These are phyloP conservation scores for Flexamia atlantica DNA, from an alignment of 2,888 invertebrate genomes.

Conservation along the genomic window DNA sequence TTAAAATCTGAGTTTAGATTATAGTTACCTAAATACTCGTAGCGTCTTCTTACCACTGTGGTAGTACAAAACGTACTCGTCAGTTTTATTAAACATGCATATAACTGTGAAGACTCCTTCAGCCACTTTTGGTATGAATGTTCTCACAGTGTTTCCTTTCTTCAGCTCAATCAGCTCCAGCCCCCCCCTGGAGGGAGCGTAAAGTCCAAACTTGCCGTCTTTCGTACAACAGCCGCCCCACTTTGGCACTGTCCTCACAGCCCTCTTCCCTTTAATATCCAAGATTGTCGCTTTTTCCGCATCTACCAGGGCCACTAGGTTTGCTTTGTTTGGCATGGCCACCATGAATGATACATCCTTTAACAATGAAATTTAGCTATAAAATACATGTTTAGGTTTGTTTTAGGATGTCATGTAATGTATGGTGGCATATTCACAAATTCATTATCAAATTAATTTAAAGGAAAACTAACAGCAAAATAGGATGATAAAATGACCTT, in stretches of 20 bases:
- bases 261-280: conserved; percentile 92
- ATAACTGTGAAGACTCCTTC: conserved; percentile 98
- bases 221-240: conserved; percentile 95
- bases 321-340: conserved; percentile 90
- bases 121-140: conserved; percentile 95
- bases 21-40: conserved; percentile 88
- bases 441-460: no score
- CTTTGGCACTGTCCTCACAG: conserved; percentile 91
- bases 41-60: conserved; percentile 97
- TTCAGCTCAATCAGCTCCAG: conserved; percentile 95
- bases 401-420: no score
- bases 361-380: conserved; percentile 51
- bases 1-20: no score
- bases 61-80: conserved; percentile 97
- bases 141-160: conserved; percentile 91
- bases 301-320: conserved; percentile 92
- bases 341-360: conserved; percentile 86
- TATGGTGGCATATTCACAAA: no score
- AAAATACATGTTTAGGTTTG: no score
- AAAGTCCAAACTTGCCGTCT: conserved; percentile 94
- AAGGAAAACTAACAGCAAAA: no score
- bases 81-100: conserved; percentile 95
- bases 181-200: conserved; percentile 96
- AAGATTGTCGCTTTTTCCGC: conserved; percentile 94
- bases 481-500: no score